Conservation (phyloP, 2,888 invertebrate genomes). For the Pasiphila rectangulata region DNA sequence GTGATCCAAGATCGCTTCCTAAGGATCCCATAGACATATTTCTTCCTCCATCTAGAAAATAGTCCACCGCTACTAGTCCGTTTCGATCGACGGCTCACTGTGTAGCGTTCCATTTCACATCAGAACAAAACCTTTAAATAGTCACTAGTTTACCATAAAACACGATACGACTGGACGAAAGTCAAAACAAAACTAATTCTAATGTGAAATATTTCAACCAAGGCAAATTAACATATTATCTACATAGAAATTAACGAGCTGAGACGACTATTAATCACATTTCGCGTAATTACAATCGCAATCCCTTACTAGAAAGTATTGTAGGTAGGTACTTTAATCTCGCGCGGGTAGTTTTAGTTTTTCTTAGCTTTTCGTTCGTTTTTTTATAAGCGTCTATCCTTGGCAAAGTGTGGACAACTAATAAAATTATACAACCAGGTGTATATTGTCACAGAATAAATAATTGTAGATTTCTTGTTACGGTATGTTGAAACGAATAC, state of each 20-base stretch:
- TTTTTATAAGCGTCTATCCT: conserved; percentile 57
- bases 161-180: conserved; percentile 54
- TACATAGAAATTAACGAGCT: conserved; percentile 58
- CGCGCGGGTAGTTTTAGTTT: conserved; percentile 29
- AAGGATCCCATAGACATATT: conserved; percentile 57
- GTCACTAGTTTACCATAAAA: conserved; percentile 41
- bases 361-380: conserved; percentile 15
- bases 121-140: conserved; percentile 33
- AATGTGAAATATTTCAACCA: conserved; percentile 48
- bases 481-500: conserved; percentile 79
- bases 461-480: conserved; percentile 51
- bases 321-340: conserved; percentile 28
- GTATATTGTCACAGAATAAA: conserved; percentile 58
- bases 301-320: conserved; percentile 42
- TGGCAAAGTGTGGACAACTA: conserved; percentile 56
- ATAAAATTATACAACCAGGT: conserved; percentile 59
- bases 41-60: conserved; percentile 62
- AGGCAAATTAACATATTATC: conserved; percentile 62
- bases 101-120: conserved; percentile 58
- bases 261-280: conserved; percentile 44
- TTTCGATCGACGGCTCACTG: conserved; percentile 66
- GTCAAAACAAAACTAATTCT: conserved; percentile 60
- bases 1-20: conserved; percentile 61
- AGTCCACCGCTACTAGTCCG: conserved; percentile 62
- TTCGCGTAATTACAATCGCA: conserved; percentile 14